Evolutionary conservation across 2,113 vertebrate species (phyloP), one percentile per base, ranked within the genome.

Genomic region (Cavia porcellus): DNA sequence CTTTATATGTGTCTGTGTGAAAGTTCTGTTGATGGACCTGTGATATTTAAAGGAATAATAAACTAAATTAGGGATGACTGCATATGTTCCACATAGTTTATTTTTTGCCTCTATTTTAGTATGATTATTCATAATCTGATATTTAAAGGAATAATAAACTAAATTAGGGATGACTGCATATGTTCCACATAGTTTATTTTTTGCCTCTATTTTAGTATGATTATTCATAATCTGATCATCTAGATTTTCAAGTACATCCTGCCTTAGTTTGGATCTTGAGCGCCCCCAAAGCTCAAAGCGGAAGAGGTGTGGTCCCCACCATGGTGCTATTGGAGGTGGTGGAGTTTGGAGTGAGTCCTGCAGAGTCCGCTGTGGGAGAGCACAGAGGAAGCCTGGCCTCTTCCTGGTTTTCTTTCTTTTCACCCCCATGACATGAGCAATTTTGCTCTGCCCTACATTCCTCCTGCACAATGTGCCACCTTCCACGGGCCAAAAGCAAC

Each of bases 61-160:
- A 90, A 45, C 57, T 89, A 70, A 94, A 10, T 42, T 86, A 45
- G 25, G 30, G 87, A 74, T 30, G 80, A 88, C 87, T 28, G 83
- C 15, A 59, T 74, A 66, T 80, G 66, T 82, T 82, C 42, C 12
- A 84, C 55, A 22, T 38, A 55, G 38, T 92, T 87, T 57, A 14
- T 70, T 87, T 95, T 97, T 93, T 91, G 30, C 15, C 22, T 80
- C 32, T 13, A 35, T 93, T 93, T 95, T 42, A 88, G 38, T 15
- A 93, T 80, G 64, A 90, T 22, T 57, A 14, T 38, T 74, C 75
- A 74, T 85, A 66, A 62, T n/a, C n/a, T 82, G 45, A 68, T 87
- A 55, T 62, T 83, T 75, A 61, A 7, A 55, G 30, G 17, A 81
- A 55, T 70, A 96, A 47, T 83, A 92, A 90, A 45, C 57, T 89